Base-by-base conservation (phyloP, 2,797 vertebrate genomes). In the Argya squamiceps region DNA sequence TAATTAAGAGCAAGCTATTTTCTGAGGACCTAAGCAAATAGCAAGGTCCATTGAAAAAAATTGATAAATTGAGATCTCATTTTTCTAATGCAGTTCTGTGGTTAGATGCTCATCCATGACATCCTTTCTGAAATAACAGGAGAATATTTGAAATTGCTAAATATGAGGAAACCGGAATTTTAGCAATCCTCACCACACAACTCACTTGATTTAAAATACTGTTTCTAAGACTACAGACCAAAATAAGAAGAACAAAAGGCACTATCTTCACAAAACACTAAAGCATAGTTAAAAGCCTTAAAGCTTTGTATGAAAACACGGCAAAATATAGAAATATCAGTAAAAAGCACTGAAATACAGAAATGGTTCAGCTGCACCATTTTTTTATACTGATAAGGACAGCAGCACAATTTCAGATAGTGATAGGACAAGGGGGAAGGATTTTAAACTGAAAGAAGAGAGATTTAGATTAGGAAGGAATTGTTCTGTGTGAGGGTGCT, bases 331-430 rank as follows among this genome's bases (percentile, higher is more conserved):
- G 18, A 68, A 81, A 34, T 10, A 27, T 13, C 15, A 46, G 26
- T 16, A 36, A 64, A 74, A 53, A 34, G 27, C 65, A 64, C 15
- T 26, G 20, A 65, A 79, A 70, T 65, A 30, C 3, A 44, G 49
- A 79, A 91, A 88, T 92, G 76, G 44, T 89, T 93, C 87, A 74
- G 65, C 30, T 34, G 49, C 73, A 68, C 19, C 53, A 62, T 73
- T 92, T 85, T 77, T 77, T 65, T 53, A 64, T 65, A 73, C 30
- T 0, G 69, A 47, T 71, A 78, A 80, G 67, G 77, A 92, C 73
- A 53, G 74, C 9, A n/a, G 10, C 62, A 90, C 52, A 46, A 41
- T 52, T 80, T 74, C 39, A 52, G 29, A 39, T 16, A 47, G 34
- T 27, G 21, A 34, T 30, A 60, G 21, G 18, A 67, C 15, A 67